phyloP scores from a whole-genome alignment of 2,797 vertebrate species.

The Crocodylus rhombifer region DNA sequence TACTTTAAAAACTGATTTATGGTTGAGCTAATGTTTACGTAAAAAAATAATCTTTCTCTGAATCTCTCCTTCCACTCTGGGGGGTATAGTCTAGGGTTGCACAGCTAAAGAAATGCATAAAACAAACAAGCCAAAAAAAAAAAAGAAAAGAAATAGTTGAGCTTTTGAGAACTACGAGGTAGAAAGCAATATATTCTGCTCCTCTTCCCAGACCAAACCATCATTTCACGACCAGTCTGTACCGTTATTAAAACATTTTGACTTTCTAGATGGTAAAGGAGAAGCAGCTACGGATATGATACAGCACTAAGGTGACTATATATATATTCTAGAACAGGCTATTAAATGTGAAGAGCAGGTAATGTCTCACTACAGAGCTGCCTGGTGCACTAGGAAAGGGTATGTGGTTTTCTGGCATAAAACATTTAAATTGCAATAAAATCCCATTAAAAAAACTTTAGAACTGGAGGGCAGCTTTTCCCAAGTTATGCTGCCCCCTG shows the following conservation, averaged over 20 bases:
- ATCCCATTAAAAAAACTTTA: no score
- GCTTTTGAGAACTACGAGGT: background rate
- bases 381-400: no score
- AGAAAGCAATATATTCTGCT: background rate
- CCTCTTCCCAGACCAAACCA: background rate
- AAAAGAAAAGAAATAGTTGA: background rate
- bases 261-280: background rate
- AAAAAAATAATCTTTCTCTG: background rate
- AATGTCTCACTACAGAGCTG: no score
- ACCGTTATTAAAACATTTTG: background rate
- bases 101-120: background rate
- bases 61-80: background rate
- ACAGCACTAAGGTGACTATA: no score
- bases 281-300: no score
- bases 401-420: no score
- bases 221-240: background rate
- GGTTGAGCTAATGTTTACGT: background rate
- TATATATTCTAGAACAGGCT: no score
- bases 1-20: background rate
- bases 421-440: no score
- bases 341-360: no score
- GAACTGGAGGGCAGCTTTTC: no score
- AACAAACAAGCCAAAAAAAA: background rate
- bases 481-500: no score
- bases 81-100: background rate